These are phyloP conservation scores for Eledone cirrhosa DNA, from an alignment of 2,888 invertebrate genomes.

Conservation along the genomic window DNA sequence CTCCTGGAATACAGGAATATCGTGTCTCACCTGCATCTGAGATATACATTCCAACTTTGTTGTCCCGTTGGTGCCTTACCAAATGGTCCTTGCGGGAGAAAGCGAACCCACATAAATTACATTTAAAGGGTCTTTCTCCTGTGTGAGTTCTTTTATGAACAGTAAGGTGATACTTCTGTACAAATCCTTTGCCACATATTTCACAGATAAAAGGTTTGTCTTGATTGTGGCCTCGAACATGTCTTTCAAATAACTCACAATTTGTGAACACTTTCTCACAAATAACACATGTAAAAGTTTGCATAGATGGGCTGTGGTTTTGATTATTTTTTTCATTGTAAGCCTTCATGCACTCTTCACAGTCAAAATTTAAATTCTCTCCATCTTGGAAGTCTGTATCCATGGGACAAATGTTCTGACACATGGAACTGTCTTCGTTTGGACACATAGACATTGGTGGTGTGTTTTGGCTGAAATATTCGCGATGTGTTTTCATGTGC, in stretches of 20 bases:
- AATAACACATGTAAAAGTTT: slow-evolving; percentile 3
- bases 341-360: slow-evolving; percentile 25
- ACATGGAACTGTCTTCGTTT: neutral
- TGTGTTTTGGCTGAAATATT: neutral
- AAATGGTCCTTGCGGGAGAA: slow-evolving; percentile 22
- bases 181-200: slow-evolving; percentile 23
- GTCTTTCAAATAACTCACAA: slow-evolving; percentile 11
- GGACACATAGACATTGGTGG: neutral
- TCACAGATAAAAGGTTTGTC: slow-evolving; percentile 17
- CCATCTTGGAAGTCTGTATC: neutral
- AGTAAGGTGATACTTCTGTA: slow-evolving; percentile 21
- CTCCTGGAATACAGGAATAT: slow-evolving; percentile 2
- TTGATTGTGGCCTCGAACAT: neutral
- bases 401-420: neutral
- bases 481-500: slow-evolving; percentile 20
- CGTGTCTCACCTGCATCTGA: slow-evolving; percentile 5
- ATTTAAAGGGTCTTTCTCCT: slow-evolving; percentile 12
- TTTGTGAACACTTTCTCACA: slow-evolving; percentile 21
- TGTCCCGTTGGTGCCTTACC: slow-evolving; percentile 16
- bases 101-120: slow-evolving; percentile 10
- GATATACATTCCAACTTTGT: neutral
- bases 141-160: slow-evolving; percentile 18
- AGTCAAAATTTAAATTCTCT: slow-evolving; percentile 15
- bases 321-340: slow-evolving; percentile 1
- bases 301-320: neutral